Percentiles rank a stretch among this genome's conserved stretches.
Evolutionary conservation across 92 coral and sea anemone genomes (phyloP).

Genomic region (Blastomussa wellsi): DNA sequence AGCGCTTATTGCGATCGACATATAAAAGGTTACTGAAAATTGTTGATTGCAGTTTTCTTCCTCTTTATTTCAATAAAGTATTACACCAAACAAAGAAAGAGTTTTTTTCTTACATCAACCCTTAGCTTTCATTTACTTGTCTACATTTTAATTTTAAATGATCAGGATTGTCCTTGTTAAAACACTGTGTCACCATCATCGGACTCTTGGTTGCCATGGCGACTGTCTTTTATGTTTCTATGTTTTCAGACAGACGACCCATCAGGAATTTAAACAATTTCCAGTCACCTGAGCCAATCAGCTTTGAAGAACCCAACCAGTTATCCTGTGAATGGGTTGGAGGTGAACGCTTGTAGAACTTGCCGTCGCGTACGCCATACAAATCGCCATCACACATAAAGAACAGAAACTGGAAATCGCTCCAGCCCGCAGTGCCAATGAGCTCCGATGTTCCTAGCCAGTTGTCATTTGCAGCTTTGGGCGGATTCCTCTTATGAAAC

Average conservation of each 20-base stretch:
- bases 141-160: background rate
- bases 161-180: background rate
- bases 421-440: constrained; percentile 17
- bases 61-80: background rate
- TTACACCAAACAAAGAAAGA: background rate
- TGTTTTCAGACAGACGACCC: constrained; percentile 5
- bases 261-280: constrained; percentile 30
- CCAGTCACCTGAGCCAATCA: constrained; percentile 48
- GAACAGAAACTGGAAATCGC: constrained; percentile 11
- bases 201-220: constrained; percentile 2
- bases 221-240: background rate
- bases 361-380: constrained; percentile 10
- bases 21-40: background rate
- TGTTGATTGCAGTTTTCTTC: background rate
- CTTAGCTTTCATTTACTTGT: background rate
- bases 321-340: background rate
- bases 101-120: background rate
- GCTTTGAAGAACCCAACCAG: constrained; percentile 20
- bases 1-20: too few species aligned
- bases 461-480: constrained; percentile 4
- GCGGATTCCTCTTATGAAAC: constrained; percentile 25
- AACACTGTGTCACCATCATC: background rate
- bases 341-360: constrained; percentile 26
- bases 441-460: constrained; percentile 14
- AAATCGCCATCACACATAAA: constrained; percentile 16